Base-by-base conservation (phyloP, 2,888 invertebrate species). In the Teleogryllus oceanicus region DNA sequence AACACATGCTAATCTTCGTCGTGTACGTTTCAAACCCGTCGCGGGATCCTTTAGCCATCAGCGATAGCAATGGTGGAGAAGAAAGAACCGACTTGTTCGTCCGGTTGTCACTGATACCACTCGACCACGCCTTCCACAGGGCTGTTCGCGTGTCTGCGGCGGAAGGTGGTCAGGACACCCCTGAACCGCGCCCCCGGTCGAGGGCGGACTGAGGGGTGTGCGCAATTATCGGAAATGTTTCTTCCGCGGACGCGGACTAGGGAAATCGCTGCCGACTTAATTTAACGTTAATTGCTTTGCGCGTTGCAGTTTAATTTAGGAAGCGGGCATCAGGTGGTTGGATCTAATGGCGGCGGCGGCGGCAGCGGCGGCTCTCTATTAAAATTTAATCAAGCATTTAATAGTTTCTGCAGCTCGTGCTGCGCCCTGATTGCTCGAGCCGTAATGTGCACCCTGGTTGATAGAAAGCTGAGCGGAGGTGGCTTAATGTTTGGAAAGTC, bases 231-330 rank as follows among this genome's bases (percentile, higher is more conserved):
- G 62, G 62, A 62, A 62, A 62, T 18, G 13, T 62, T 62, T 62
- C 62, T 62, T 62, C 62, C 62, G 62, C 62, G 62, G 62, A 18
- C 62, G n/a, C 62, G 13, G 62, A 62, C 13, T 62, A 62, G 62
- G 62, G n/a, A 62, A 62, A 62, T 62, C 62, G 13, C 62, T 62
- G 62, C 62, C 62, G n/a, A 62, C 62, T 62, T 62, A 13, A 62
- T 62, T 62, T 62, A 62, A 62, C 62, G 62, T 62, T 62, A 62
- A 62, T 62, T 62, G 62, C 62, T 62, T 62, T 62, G 62, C 62
- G 62, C 62, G 62, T 62, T 62, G 62, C 62, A 62, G 62, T 62
- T 62, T 62, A 62, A 62, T 62, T 62, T 62, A 62, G n/a, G 62
- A 62, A 62, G 62, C 62, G 62, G 8, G 62, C 62, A 62, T 62